phyloP scores from a whole-genome alignment of 2,888 invertebrate genomes.

The Ptilodon capucinus region DNA sequence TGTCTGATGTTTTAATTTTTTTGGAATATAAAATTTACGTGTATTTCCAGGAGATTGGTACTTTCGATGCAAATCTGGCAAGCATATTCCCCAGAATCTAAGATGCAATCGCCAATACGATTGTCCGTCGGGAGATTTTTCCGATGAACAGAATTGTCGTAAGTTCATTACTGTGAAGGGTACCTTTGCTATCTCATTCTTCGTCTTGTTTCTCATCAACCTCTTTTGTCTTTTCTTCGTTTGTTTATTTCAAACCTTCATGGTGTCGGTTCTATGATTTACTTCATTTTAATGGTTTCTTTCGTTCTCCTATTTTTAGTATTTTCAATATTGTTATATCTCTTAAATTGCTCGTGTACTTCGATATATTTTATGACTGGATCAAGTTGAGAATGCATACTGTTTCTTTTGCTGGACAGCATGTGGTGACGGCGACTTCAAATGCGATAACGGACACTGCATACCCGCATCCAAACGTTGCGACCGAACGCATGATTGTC shows the following conservation, averaged over 20 bases:
- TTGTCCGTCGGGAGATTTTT: slow-evolving; percentile 85
- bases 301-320: slow-evolving; percentile 5
- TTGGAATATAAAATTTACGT: slow-evolving; percentile 51
- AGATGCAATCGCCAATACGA: slow-evolving; percentile 86
- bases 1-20: no score
- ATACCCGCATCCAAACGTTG: slow-evolving; percentile 80
- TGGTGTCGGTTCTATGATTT: slow-evolving; percentile 18
- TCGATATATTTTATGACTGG: slow-evolving; percentile 12
- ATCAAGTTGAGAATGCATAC: slow-evolving; percentile 33
- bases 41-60: slow-evolving; percentile 68
- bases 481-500: slow-evolving; percentile 82
- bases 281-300: no score
- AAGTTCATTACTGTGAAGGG: slow-evolving; percentile 71
- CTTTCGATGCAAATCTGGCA: slow-evolving; percentile 87
- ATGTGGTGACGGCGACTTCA: slow-evolving; percentile 81
- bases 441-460: slow-evolving; percentile 85
- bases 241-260: slow-evolving; percentile 5
- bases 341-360: slow-evolving; percentile 25
- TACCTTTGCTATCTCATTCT: slow-evolving; percentile 21
- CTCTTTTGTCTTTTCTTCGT: slow-evolving; percentile 7
- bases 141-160: slow-evolving; percentile 90
- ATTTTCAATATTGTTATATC: slow-evolving; percentile 8
- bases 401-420: slow-evolving; percentile 83
- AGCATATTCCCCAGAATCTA: slow-evolving; percentile 79
- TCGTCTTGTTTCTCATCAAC: slow-evolving; percentile 24